phyloP scores from a whole-genome alignment of 2,797 vertebrate species.

The Clarias pachynema region DNA sequence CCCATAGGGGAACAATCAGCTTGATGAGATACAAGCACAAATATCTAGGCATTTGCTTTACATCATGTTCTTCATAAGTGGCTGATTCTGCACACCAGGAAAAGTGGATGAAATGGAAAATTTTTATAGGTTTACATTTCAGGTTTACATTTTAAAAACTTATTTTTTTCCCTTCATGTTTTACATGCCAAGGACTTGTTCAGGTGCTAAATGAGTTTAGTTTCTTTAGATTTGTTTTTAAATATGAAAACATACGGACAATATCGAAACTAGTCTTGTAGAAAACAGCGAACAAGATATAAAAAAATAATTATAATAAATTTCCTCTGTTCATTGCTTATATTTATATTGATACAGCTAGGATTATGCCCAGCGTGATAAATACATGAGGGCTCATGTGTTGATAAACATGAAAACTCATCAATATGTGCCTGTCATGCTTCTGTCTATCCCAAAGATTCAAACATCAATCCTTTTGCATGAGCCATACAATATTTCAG shows the following conservation, averaged over 20 bases:
- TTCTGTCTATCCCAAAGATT: not conserved
- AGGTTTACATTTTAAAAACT: slow-evolving; percentile 24
- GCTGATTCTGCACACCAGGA: slow-evolving; percentile 14
- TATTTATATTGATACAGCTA: not conserved
- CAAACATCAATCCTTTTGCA: not conserved
- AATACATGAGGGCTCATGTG: not conserved
- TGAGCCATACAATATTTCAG: not conserved
- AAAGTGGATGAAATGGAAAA: slow-evolving; percentile 12
- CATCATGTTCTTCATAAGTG: slow-evolving; percentile 41
- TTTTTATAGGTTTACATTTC: slow-evolving; percentile 42
- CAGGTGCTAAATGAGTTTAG: slow-evolving; percentile 22
- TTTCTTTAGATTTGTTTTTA: slow-evolving; percentile 18
- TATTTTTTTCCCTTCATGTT: not conserved
- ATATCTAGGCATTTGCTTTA: slow-evolving; percentile 3
- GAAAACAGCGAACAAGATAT: not conserved
- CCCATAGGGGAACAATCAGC: slow-evolving; percentile 35
- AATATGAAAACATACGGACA: slow-evolving; percentile 8
- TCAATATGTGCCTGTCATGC: not conserved
- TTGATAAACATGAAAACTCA: not conserved
- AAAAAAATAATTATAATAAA: not conserved
- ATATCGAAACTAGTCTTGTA: slow-evolving; percentile 14
- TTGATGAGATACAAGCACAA: slow-evolving; percentile 50
- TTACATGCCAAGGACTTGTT: slow-evolving; percentile 24
- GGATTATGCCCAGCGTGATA: not conserved
- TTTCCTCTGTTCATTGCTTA: slow-evolving; percentile 10